These are phyloP conservation scores for Achatina immaculata DNA, from an alignment of 1,140 invertebrate genomes.

Conservation along the genomic window DNA sequence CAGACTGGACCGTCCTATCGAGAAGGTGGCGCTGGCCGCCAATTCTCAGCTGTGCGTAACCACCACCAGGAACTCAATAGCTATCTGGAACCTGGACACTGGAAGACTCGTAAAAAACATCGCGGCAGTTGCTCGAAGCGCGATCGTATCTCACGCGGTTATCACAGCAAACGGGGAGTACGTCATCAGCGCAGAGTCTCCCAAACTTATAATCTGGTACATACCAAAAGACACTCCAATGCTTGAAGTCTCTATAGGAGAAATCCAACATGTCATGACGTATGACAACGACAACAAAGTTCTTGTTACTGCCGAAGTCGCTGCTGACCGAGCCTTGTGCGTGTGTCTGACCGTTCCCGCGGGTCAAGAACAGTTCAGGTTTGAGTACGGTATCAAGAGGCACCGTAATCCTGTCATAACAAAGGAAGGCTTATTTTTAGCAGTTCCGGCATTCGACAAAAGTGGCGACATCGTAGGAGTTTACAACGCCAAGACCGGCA, in stretches of 20 bases:
- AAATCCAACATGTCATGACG: conserved; percentile 87
- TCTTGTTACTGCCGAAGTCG: conserved; percentile 81
- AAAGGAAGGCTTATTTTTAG: conserved; percentile 83
- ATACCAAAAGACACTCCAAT: conserved; percentile 83
- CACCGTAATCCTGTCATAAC: conserved; percentile 80
- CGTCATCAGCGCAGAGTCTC: conserved; percentile 91
- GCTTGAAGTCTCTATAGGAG: conserved; percentile 80
- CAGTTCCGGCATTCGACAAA: conserved; percentile 85
- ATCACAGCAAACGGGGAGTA: conserved; percentile 88
- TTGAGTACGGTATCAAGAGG: conserved; percentile 78
- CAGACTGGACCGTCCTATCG: conserved; percentile 94
- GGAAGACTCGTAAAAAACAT: conserved; percentile 85
- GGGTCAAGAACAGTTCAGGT: conserved; percentile 83
- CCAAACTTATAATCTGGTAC: conserved; percentile 93
- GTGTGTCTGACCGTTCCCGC: conserved; percentile 56
- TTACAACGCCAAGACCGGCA: conserved; percentile 86
- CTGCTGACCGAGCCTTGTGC: conserved; percentile 50
- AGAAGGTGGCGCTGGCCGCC: conserved; percentile 78
- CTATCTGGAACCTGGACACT: conserved; percentile 92
- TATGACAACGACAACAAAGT: conserved; percentile 86
- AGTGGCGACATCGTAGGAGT: conserved; percentile 86
- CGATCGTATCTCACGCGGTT: conserved; percentile 89
- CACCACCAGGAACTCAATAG: conserved; percentile 85
- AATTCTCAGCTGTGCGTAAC: conserved; percentile 62
- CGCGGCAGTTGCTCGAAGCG: conserved; percentile 92